Evolutionary conservation across 2,888 invertebrate genomes (phyloP).

Genomic region (Poecilobothrus nobilitatus): DNA sequence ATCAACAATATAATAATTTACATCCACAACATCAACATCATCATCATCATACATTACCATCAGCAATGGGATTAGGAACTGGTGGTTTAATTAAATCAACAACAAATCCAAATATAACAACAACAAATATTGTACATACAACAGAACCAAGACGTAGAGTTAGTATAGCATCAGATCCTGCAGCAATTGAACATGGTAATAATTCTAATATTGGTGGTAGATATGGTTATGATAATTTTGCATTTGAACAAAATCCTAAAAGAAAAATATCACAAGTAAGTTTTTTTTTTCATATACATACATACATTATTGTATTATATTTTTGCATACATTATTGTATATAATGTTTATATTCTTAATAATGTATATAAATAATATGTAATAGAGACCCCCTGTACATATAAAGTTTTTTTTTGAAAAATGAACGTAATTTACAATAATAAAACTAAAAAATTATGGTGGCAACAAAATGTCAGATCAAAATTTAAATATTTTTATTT

Average conservation of each 20-base stretch:
- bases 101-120: constrained; percentile 20
- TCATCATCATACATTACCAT: constrained; percentile 15
- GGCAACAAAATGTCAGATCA: no score
- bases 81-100: constrained; percentile 20
- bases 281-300: constrained; percentile 11
- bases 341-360: no score
- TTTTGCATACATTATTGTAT: no score
- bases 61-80: constrained; percentile 16
- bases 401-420: no score
- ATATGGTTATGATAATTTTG: constrained; percentile 54
- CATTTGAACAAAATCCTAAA: constrained; percentile 52
- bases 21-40: background rate
- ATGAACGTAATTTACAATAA: no score
- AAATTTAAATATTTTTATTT: no score
- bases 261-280: constrained; percentile 44
- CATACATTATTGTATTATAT: background rate
- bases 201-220: constrained; percentile 29
- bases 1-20: no score
- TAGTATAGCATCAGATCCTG: constrained; percentile 54
- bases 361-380: no score
- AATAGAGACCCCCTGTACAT: no score
- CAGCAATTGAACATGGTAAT: constrained; percentile 36
- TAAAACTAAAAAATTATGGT: no score
- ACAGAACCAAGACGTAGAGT: constrained; percentile 51
- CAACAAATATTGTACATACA: constrained; percentile 23